Conservation (phyloP, 2,888 invertebrate species). For the Diaprepes abbreviatus region DNA sequence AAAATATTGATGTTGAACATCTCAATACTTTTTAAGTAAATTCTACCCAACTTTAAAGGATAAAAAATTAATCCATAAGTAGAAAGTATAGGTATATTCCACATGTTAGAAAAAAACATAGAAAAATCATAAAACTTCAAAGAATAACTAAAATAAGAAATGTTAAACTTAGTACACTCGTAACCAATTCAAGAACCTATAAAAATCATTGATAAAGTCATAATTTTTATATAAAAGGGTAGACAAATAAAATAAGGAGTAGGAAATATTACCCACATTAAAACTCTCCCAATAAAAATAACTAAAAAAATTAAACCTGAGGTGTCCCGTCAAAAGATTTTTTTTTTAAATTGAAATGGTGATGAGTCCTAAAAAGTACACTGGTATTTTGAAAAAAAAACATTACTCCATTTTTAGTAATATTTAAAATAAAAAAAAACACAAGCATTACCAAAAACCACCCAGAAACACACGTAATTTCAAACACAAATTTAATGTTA, state of each 20-base stretch:
- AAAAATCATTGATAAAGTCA: constrained; percentile 70
- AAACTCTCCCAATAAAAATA: constrained; percentile 70
- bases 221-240: constrained; percentile 69
- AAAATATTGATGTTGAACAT: too few species aligned
- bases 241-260: constrained; percentile 71
- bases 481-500: too few species aligned
- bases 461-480: too few species aligned
- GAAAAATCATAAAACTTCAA: too few species aligned
- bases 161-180: constrained; percentile 67
- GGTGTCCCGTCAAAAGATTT: too few species aligned
- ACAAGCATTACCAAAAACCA: too few species aligned
- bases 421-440: too few species aligned
- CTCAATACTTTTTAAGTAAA: constrained; percentile 66
- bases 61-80: constrained; percentile 65
- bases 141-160: constrained; percentile 66
- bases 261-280: constrained; percentile 72
- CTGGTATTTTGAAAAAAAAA: too few species aligned
- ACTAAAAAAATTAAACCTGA: constrained; percentile 69
- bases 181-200: constrained; percentile 67
- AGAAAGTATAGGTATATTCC: constrained; percentile 69
- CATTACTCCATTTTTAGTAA: too few species aligned
- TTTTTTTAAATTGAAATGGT: too few species aligned
- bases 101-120: constrained; percentile 68
- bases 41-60: constrained; percentile 67
- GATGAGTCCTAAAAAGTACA: too few species aligned